Percentiles rank a stretch among this genome's conserved stretches.
phyloP scores from a whole-genome alignment of 1,140 invertebrate species.

The Phortica variegata region DNA sequence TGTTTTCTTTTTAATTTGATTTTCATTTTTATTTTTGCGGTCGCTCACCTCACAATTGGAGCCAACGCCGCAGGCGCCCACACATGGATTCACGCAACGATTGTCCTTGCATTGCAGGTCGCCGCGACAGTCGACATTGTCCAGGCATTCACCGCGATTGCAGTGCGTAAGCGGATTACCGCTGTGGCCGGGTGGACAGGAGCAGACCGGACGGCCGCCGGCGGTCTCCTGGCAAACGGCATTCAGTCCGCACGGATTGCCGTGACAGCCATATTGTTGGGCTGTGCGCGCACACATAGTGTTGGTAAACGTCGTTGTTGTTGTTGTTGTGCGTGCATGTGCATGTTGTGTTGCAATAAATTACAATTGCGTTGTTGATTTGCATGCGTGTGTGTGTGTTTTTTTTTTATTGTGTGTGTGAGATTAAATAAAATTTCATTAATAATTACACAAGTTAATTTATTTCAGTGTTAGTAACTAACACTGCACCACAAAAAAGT shows the following conservation, averaged over 20 bases:
- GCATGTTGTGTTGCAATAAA: too few relatives aligned
- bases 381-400: too few relatives aligned
- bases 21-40: background rate
- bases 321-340: too few relatives aligned
- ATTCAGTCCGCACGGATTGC: constrained; percentile 63
- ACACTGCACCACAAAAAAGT: too few relatives aligned
- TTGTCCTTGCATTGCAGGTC: constrained; percentile 77
- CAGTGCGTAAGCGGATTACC: constrained; percentile 70
- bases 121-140: constrained; percentile 62
- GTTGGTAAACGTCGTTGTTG: too few relatives aligned
- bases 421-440: too few relatives aligned
- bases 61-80: constrained; percentile 71
- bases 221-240: constrained; percentile 65
- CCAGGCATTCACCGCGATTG: constrained; percentile 66
- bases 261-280: constrained; percentile 44
- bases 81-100: constrained; percentile 75
- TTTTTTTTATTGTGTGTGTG: too few relatives aligned
- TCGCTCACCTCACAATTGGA: constrained; percentile 68
- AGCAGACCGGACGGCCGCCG: constrained; percentile 67
- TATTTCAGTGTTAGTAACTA: too few relatives aligned
- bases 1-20: background rate
- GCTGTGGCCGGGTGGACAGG: constrained; percentile 69
- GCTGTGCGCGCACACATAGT: constrained; percentile 7
- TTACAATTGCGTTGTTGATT: too few relatives aligned
- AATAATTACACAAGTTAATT: too few relatives aligned